Evolutionary conservation across 1,140 invertebrate genomes (phyloP).

Genomic region (Hylaeus volcanicus): DNA sequence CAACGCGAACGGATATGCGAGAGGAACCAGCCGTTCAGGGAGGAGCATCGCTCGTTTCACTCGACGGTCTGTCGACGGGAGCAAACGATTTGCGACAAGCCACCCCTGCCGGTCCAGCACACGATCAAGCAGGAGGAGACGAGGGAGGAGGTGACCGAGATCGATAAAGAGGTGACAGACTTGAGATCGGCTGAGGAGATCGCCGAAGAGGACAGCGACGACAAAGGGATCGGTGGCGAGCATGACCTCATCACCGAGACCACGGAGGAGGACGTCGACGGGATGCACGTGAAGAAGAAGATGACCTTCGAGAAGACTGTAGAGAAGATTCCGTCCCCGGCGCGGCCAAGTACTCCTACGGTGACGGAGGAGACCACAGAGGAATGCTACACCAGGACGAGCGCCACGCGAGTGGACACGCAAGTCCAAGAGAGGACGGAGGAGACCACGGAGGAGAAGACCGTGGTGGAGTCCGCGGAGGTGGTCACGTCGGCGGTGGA

Average conservation of each 20-base stretch:
- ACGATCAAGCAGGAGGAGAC: constrained; percentile 39
- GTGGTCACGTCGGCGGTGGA: constrained; percentile 72
- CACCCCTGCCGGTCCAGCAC: constrained; percentile 44
- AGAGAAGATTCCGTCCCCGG: constrained; percentile 66
- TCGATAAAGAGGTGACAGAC: constrained; percentile 64
- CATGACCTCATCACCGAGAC: constrained; percentile 77
- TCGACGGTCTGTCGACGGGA: constrained; percentile 50
- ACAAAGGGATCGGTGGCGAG: constrained; percentile 73
- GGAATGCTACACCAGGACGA: constrained; percentile 20
- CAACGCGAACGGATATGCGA: constrained; percentile 67
- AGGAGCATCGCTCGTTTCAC: constrained; percentile 71
- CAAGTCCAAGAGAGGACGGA: constrained; percentile 41
- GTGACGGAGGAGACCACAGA: constrained; percentile 10
- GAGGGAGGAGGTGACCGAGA: constrained; percentile 61
- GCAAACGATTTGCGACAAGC: constrained; percentile 54
- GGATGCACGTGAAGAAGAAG: constrained; percentile 76
- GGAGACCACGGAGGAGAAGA: constrained; percentile 51
- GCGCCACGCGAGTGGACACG: constrained; percentile 54
- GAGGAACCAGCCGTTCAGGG: constrained; percentile 63
- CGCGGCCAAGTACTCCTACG: constrained; percentile 17
- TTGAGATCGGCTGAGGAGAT: constrained; percentile 48
- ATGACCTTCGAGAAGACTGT: constrained; percentile 78
- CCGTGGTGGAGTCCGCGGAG: constrained; percentile 67
- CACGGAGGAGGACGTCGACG: constrained; percentile 74
- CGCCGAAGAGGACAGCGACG: constrained; percentile 69